Evolutionary conservation across 2,888 invertebrate species (phyloP), one percentile per base, ranked within the genome.

Genomic region (Orthosia cruda): DNA sequence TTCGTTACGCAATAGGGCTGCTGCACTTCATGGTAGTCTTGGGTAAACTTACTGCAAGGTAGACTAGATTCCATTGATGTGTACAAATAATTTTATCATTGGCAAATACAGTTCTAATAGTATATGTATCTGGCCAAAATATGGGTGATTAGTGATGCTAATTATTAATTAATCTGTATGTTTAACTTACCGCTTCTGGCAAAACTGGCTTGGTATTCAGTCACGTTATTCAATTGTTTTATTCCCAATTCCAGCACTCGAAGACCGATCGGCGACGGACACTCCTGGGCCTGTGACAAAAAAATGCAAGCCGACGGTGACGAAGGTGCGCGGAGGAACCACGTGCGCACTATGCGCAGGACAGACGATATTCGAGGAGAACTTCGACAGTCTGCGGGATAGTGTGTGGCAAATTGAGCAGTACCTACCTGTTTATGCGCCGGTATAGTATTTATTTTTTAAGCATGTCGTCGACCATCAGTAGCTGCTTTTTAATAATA

Each of bases 291-390:
- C 74, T 3, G 9, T 32, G 32, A 26, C 63, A 4, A 67, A 32
- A 58, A 77, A 40, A 69, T 97, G 96, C 81, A 80, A 75, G 2
- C 89, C 93, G 0, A 93, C 95, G 0, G 70, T 89, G 12, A 96
- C 96, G 0, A 88, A 74, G 7, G 91, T 96, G 13, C 94, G 94
- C 0, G 94, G 93, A 0, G 91, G 93, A 9, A 80, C 76, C 12
- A 93, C 93, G 0, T 97, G 97, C 26, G 26, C 26, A 26, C 26
- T 26, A 26, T 26, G 26, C 88, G 92, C 94, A 18, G 97, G 97
- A 0, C 93, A 97, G 76, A 91, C 97, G 1, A 92, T 98, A 71
- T 97, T 98, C 81, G 97, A 97, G 64, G 98, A 98, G 67, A 93
- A 96, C 72, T 98, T 98, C 87, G 93, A 97, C 52, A 87, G 73